Evolutionary conservation across 2,797 vertebrate species (phyloP), one percentile per base, ranked within the genome.

Genomic region (Discoglossus pictus): DNA sequence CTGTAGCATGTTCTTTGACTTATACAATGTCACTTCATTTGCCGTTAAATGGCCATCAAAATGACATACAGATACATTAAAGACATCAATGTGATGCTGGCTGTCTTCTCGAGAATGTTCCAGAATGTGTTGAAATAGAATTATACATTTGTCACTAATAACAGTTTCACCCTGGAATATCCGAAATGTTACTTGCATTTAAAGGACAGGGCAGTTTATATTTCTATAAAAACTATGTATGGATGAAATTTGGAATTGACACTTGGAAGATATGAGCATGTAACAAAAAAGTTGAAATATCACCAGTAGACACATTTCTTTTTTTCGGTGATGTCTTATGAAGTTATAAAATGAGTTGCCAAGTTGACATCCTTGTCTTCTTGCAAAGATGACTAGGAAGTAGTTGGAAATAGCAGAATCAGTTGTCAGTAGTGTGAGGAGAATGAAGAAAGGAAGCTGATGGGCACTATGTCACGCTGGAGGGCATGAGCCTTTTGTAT

Each of bases 141-240:
- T n/a, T n/a, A n/a, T n/a, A n/a, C n/a, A n/a, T n/a, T n/a, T n/a
- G n/a, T n/a, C n/a, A n/a, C n/a, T n/a, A n/a, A n/a, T n/a, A n/a
- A n/a, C n/a, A n/a, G n/a, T n/a, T n/a, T n/a, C n/a, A n/a, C n/a
- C n/a, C n/a, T n/a, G n/a, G n/a, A n/a, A n/a, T n/a, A n/a, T n/a
- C n/a, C n/a, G n/a, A n/a, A n/a, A n/a, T n/a, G n/a, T n/a, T n/a
- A n/a, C n/a, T n/a, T n/a, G n/a, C n/a, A n/a, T n/a, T n/a, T n/a
- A n/a, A n/a, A n/a, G n/a, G 15, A 31, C 58, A 27, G 24, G 36
- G 25, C 27, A 68, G 48, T 43, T 52, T 48, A 66, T 36, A 54
- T 66, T 51, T 65, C 47, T 42, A 47, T 63, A 63, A 40, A 63
- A 63, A 63, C 38, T 52, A 63, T 52, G 61, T 52, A 65, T 38